Conservation (phyloP, 2,888 invertebrate genomes). For the Euproctis similis region DNA sequence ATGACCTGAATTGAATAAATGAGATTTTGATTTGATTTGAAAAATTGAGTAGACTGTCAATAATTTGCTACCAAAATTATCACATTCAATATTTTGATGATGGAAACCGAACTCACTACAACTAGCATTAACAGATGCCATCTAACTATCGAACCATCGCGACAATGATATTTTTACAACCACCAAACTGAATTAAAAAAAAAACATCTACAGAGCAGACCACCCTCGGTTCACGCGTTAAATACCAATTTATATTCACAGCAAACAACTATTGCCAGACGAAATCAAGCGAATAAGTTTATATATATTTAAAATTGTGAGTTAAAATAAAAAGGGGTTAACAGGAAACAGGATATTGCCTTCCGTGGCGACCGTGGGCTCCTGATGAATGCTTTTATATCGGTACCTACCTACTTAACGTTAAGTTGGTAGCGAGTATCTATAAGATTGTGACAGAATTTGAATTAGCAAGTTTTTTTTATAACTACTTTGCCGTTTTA, state of each 20-base stretch:
- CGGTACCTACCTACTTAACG: too few relatives aligned
- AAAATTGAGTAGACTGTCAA: too few relatives aligned
- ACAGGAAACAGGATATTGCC: constrained; percentile 66
- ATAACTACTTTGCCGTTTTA: too few relatives aligned
- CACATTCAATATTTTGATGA: too few relatives aligned
- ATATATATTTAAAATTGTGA: constrained; percentile 63
- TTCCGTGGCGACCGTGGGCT: constrained; percentile 61
- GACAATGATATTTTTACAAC: too few relatives aligned
- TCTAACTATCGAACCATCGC: too few relatives aligned
- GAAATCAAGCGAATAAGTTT: constrained; percentile 67
- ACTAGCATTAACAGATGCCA: too few relatives aligned
- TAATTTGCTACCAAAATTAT: too few relatives aligned
- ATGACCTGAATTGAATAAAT: too few relatives aligned
- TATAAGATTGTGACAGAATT: constrained; percentile 9
- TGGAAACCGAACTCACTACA: too few relatives aligned
- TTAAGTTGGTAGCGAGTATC: constrained; percentile 28
- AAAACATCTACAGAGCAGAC: constrained; percentile 28
- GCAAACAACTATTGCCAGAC: constrained; percentile 26
- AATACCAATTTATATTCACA: constrained; percentile 53
- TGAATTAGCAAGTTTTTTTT: constrained; percentile 1
- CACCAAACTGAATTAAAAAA: too few relatives aligned
- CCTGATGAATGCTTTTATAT: constrained; percentile 30
- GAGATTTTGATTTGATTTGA: too few relatives aligned
- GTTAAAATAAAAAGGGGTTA: constrained; percentile 63
- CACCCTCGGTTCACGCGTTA: constrained; percentile 33